Base-by-base conservation (phyloP, 2,888 invertebrate genomes). In the Heliothis peltigera region DNA sequence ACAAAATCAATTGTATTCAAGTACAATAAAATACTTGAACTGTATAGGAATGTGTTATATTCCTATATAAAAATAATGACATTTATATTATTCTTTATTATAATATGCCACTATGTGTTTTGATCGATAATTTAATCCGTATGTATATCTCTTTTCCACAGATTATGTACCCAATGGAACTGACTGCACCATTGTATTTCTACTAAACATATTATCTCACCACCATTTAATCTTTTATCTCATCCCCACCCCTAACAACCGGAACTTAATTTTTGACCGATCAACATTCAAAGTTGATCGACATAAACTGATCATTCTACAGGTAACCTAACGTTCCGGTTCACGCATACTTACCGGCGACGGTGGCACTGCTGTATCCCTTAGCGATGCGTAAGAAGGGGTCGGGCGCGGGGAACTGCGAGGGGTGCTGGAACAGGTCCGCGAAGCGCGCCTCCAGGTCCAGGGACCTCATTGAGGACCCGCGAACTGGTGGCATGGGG, bases 401-500 rank as follows among this genome's bases (percentile, higher is more conserved):
- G 79, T 96, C 96, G 10, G 98, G 98, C 22, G 92, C 91, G 8
- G 98, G 97, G 90, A 98, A 97, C 76, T 92, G 92, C 63, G 94
- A 90, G 2, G 95, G 87, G 15, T 96, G 90, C 73, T 95, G 96
- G 92, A 98, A 98, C 77, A 95, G 90, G 51, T 96, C 95, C 32
- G 95, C 95, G 90, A 97, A 98, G 66, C 97, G 95, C 35, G 95
- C 91, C 79, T 97, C 97, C 78, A 98, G 94, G 83, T 97, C 97
- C 4, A 90, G 83, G 17, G 91, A 82, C 44, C 96, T 91, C 93
- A 96, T 96, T 1, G 97, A 97, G 0, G 96, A 96, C 78, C 96
- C 95, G 64, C 96, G 93, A 6, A 95, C 95, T 0, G 97, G 97
- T 6, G 96, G 96, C 64, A 92, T 88, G 0, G 96, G 96, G 17